Conservation (phyloP, 2,888 invertebrate species). For the Acanthosoma haemorrhoidale region DNA sequence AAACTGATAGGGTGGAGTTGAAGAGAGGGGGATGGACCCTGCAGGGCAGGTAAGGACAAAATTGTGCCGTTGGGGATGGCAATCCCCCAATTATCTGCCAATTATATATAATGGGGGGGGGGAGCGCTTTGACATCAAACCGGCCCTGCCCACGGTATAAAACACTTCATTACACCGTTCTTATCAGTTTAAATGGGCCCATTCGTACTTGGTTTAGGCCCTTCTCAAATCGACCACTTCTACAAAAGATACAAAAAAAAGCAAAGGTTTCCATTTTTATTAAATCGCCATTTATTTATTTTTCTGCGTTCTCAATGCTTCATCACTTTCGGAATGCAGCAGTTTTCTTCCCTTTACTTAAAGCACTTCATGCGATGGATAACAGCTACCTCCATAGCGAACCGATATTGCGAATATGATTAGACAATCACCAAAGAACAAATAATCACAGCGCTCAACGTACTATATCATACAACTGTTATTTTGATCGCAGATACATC, state of each 20-base stretch:
- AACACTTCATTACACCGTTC: conserved; percentile 18
- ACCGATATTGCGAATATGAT: too few relatives aligned
- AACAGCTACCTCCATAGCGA: too few relatives aligned
- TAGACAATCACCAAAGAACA: too few relatives aligned
- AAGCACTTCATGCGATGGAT: too few relatives aligned
- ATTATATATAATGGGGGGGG: conserved; percentile 37
- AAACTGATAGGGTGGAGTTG: too few relatives aligned
- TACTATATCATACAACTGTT: too few relatives aligned
- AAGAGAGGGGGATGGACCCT: neutral
- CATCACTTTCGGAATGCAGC: neutral
- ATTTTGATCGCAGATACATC: too few relatives aligned
- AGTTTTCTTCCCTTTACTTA: too few relatives aligned
- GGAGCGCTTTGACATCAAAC: neutral
- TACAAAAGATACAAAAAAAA: conserved; percentile 2
- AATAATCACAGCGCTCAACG: too few relatives aligned
- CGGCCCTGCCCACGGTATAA: neutral
- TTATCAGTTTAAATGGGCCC: conserved; percentile 7
- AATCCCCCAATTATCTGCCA: conserved; percentile 34
- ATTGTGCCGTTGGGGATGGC: neutral
- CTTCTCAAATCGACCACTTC: conserved; percentile 5
- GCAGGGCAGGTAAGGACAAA: conserved; percentile 14
- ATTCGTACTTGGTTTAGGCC: neutral
- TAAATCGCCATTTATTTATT: conserved; percentile 5
- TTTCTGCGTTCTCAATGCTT: too few relatives aligned
- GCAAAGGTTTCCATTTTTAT: neutral